phyloP scores from a whole-genome alignment of 2,888 invertebrate genomes.

The Flexamia atlantica region DNA sequence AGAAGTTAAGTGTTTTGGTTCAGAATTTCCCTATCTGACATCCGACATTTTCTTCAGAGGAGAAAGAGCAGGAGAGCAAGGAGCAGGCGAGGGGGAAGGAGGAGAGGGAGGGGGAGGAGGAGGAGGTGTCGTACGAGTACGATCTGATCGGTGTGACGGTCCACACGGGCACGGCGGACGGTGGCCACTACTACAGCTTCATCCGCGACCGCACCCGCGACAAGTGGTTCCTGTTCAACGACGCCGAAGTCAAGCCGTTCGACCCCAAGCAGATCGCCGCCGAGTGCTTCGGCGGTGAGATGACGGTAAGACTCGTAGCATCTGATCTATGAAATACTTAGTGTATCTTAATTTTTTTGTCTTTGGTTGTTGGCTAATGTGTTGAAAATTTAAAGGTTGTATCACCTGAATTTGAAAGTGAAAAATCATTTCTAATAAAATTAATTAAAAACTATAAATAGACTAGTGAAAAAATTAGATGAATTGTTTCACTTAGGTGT shows the following conservation, averaged over 20 bases:
- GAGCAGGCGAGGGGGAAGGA: conserved; percentile 69
- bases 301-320: conserved; percentile 86
- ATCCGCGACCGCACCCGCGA: conserved; percentile 92
- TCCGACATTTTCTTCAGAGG: conserved; percentile 67
- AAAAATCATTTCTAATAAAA: no score
- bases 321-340: no score
- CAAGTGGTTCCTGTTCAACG: conserved; percentile 95
- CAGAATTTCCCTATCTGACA: no score
- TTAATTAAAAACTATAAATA: no score
- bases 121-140: conserved; percentile 77
- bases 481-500: no score
- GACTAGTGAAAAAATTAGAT: no score
- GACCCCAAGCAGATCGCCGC: conserved; percentile 96
- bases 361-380: no score
- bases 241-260: conserved; percentile 96
- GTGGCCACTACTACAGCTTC: conserved; percentile 97
- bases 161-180: conserved; percentile 98
- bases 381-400: no score
- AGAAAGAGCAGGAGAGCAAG: conserved; percentile 65
- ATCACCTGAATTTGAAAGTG: no score
- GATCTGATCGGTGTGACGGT: conserved; percentile 96
- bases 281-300: conserved; percentile 98
- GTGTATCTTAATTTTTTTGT: no score
- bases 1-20: no score
- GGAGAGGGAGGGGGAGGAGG: conserved; percentile 73